Evolutionary conservation across 2,113 vertebrate species (phyloP), one percentile per base, ranked within the genome.

Genomic region (Takifugu bimaculatus): DNA sequence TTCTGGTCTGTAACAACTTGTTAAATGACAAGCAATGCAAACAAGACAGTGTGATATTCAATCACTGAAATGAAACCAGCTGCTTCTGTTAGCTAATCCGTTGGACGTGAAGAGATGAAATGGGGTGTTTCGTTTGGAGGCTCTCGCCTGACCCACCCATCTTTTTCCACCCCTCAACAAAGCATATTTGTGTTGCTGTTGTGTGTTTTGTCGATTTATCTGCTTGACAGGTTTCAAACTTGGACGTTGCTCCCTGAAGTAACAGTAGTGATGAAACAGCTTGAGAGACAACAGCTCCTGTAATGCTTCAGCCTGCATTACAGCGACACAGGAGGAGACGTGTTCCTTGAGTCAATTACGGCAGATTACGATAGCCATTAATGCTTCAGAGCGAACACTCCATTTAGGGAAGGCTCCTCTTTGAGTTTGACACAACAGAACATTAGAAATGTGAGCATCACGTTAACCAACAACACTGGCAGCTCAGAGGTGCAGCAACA

Each of bases 401-500:
- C 75, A 80, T 85, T 15, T 43, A 78, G 76, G 72, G 61, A 75
- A 72, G 75, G 66, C 72, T 71, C 43, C 15, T 35, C 70, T 83
- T 78, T 77, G 72, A 87, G 78, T 82, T 89, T 81, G 85, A 87
- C 88, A 91, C 87, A 85, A 80, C 85, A 28, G 53, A 81, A 80
- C 72, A 81, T 88, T 86, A 85, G 79, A 88, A 85, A 79, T 84
- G 59, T 70, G 76, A 83, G 84, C 82, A 76, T 86, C 79, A 88
- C 89, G 92, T 92, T 92, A 92, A 92, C 91, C 90, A 83, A 91
- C 85, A 88, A 85, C 82, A 86, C 85, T 86, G 90, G 91, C 91
- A 91, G 92, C 90, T 91, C 86, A 82, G 89, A 92, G 88, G 86
- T 91, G 87, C 87, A 89, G 90, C 84, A 91, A 89, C 91, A 93